Conservation (phyloP, 1,140 invertebrate species). For the Anadara kagoshimensis region DNA sequence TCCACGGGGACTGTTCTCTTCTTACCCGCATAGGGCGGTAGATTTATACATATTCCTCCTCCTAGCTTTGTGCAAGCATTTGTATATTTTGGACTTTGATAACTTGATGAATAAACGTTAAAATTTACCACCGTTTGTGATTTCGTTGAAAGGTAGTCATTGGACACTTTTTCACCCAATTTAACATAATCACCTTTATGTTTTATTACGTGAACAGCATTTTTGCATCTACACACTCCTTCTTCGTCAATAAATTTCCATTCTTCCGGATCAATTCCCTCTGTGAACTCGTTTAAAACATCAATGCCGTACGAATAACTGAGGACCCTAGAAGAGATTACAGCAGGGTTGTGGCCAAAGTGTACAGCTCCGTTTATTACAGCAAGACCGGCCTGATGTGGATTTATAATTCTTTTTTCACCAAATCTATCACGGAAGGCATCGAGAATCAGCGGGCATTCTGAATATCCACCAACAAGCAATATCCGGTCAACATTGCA, state of each 20-base stretch:
- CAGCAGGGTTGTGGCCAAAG: constrained; percentile 26
- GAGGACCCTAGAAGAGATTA: constrained; percentile 19
- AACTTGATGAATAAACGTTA: not conserved
- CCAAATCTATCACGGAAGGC: constrained; percentile 17
- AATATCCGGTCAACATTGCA: constrained; percentile 6
- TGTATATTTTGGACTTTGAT: constrained; percentile 6
- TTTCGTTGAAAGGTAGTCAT: not conserved
- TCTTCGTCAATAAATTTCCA: not conserved
- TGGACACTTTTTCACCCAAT: constrained; percentile 2
- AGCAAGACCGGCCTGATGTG: constrained; percentile 25
- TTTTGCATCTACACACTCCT: constrained; percentile 7
- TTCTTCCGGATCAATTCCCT: constrained; percentile 10
- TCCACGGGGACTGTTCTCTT: constrained; percentile 15
- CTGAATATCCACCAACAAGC: constrained; percentile 31
- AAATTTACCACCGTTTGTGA: constrained; percentile 16
- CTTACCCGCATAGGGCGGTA: not conserved
- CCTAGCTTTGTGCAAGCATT: constrained; percentile 17
- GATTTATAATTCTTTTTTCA: constrained; percentile 8
- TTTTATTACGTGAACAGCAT: constrained; percentile 8
- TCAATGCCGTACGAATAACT: constrained; percentile 27
- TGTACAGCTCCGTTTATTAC: constrained; percentile 30
- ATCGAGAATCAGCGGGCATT: constrained; percentile 15
- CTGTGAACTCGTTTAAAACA: constrained; percentile 8
- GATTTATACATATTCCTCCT: constrained; percentile 1
- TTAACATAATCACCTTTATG: constrained; percentile 6